phyloP scores from a whole-genome alignment of 2,797 vertebrate genomes.

The Syngnathus acus region DNA sequence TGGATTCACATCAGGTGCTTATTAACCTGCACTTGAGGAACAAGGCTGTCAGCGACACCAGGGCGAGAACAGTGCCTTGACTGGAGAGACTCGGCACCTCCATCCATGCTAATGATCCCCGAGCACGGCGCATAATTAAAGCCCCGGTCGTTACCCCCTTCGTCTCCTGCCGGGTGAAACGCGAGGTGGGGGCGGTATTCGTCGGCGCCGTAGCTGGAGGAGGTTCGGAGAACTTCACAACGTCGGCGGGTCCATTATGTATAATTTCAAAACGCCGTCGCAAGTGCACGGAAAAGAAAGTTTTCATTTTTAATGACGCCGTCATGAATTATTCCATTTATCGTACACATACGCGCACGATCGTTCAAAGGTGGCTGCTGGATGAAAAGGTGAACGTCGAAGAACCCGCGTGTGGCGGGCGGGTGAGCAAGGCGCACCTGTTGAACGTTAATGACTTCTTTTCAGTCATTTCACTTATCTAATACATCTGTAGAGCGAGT shows the following conservation, averaged over 20 bases:
- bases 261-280: conserved; percentile 91
- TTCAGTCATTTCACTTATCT: conserved; percentile 4
- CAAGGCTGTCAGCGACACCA: conserved; percentile 63
- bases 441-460: conserved; percentile 44
- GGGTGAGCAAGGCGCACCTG: conserved; percentile 60
- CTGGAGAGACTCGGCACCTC: conserved; percentile 50
- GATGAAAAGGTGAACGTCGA: conserved; percentile 85
- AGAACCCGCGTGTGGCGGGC: conserved; percentile 30
- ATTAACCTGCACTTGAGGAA: conserved; percentile 62
- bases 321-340: conserved; percentile 99
- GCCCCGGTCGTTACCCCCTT: conserved; percentile 29
- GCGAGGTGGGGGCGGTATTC: conserved; percentile 32
- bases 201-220: conserved; percentile 71
- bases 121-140: conserved; percentile 67
- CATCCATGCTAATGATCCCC: conserved; percentile 64
- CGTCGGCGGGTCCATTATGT: conserved; percentile 95
- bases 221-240: conserved; percentile 92
- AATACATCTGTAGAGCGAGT: background rate
- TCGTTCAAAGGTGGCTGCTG: conserved; percentile 92
- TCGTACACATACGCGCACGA: conserved; percentile 81
- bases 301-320: conserved; percentile 98
- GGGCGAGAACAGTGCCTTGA: conserved; percentile 54
- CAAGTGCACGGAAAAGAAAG: conserved; percentile 94
- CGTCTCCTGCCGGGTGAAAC: conserved; percentile 46
- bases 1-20: conserved; percentile 23